Base-by-base conservation (phyloP, 2,113 vertebrate species). In the Calyptommatus sinebrachiatus region DNA sequence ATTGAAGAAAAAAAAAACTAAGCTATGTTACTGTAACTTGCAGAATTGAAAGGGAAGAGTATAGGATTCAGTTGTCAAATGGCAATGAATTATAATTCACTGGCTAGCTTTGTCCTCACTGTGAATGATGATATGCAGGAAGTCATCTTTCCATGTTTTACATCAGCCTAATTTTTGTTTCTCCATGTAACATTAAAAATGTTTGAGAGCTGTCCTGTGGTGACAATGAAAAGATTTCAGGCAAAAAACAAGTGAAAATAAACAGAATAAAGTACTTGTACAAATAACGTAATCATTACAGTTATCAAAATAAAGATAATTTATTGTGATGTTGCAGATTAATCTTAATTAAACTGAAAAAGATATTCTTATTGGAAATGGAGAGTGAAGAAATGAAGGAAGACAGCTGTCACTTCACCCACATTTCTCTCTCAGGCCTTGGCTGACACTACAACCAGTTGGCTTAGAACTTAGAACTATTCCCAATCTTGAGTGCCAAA, bases 81-180 rank as follows among this genome's bases (percentile, higher is more conserved):
- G 35, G 62, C 16, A 28, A n/a, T 79, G 76, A 85, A 73, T 7
- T 41, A 12, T 12, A 67, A 79, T 18, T 77, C 83, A 7, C 28
- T 24, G 73, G 78, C 74, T 76, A 4, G 78, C 63, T 84, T 82
- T 48, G 2, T 26, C 41, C 83, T 82, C 65, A 77, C 50, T 28
- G 35, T 77, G 60, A 71, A 41, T 72, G 73, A n/a, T 48, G 21
- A 81, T 73, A 88, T 80, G 4, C 45, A 67, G 24, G 69, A 81
- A 86, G 80, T 50, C 20, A 79, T 24, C 8, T 1, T 22, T 66
- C 48, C 68, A 35, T 67, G 45, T 57, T 1, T 7, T 10, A 7
- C 14, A 67, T 70, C 41, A 63, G 1, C 77, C 85, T 2, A 68
- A 12, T 1, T 53, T 78, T 81, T 60, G 1, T 67, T 83, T 57